These are phyloP conservation scores for Drosophila azteca DNA, from an alignment of 1,140 invertebrate genomes.

Conservation along the genomic window DNA sequence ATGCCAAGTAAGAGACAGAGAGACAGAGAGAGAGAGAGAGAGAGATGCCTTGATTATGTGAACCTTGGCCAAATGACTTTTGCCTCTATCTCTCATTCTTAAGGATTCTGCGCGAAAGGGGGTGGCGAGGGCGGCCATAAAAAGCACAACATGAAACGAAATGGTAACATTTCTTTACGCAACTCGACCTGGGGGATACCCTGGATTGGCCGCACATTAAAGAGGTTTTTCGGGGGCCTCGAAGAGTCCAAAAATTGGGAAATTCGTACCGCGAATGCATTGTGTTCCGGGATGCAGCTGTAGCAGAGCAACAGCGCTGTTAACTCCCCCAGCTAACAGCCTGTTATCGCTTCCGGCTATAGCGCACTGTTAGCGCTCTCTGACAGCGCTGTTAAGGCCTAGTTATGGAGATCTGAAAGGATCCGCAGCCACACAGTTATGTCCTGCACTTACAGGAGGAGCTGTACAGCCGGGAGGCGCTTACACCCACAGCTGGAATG, in stretches of 20 bases:
- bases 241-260: background rate
- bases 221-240: too few species aligned
- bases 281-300: too few species aligned
- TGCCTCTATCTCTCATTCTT: slow-evolving; percentile 25
- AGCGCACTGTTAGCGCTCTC: too few species aligned
- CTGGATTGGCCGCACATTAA: background rate
- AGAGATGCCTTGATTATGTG: slow-evolving; percentile 41
- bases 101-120: slow-evolving; percentile 13
- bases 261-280: background rate
- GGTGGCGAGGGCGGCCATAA: slow-evolving; percentile 27
- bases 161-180: background rate
- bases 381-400: too few species aligned
- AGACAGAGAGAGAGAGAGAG: background rate
- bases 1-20: background rate
- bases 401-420: too few species aligned
- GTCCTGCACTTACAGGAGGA: too few species aligned
- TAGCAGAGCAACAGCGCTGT: too few species aligned
- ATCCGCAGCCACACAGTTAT: too few species aligned
- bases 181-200: background rate
- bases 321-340: too few species aligned
- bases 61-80: slow-evolving; percentile 42
- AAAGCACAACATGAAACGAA: slow-evolving; percentile 53
- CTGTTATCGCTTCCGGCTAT: too few species aligned
- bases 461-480: too few species aligned
- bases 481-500: too few species aligned